These are phyloP conservation scores for Climacteris rufus DNA, from an alignment of 2,113 vertebrate genomes.

Conservation along the genomic window DNA sequence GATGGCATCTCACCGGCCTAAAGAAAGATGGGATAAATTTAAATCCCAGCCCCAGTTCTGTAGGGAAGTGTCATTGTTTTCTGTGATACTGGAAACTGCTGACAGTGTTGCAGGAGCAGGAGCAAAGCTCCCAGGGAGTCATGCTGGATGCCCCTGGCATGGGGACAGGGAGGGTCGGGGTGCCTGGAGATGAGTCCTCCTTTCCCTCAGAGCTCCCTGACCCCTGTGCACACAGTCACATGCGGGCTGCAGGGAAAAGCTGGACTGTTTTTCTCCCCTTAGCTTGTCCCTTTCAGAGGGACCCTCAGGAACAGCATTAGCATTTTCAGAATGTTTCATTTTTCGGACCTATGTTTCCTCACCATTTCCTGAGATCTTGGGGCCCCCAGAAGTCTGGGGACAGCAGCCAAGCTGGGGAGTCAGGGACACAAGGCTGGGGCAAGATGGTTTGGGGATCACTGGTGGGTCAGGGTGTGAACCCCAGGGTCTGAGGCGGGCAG, in stretches of 20 bases:
- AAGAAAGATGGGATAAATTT: not conserved
- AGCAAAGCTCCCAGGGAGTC: not conserved
- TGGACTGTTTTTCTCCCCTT: not conserved
- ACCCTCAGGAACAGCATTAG: not conserved
- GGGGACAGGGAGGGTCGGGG: not conserved
- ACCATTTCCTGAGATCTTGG: not conserved
- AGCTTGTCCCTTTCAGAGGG: not conserved
- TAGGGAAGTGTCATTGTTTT: not conserved
- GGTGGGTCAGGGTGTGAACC: not conserved
- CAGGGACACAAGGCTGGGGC: rapidly evolving
- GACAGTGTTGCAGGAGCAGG: not conserved
- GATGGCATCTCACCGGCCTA: not conserved
- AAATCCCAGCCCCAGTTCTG: not conserved
- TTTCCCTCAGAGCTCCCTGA: not conserved
- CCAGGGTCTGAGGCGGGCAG: not conserved
- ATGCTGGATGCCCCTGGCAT: not conserved
- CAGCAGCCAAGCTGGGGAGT: not conserved
- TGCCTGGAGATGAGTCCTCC: not conserved
- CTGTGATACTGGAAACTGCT: not conserved
- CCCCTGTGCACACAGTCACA: rapidly evolving
- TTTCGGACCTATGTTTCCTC: not conserved
- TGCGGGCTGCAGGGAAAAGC: not conserved
- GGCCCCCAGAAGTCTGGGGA: not conserved
- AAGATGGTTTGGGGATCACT: rapidly evolving
- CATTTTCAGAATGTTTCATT: not conserved